Conservation (phyloP, 2,797 vertebrate genomes). For the Pseudomugil tenellus region DNA sequence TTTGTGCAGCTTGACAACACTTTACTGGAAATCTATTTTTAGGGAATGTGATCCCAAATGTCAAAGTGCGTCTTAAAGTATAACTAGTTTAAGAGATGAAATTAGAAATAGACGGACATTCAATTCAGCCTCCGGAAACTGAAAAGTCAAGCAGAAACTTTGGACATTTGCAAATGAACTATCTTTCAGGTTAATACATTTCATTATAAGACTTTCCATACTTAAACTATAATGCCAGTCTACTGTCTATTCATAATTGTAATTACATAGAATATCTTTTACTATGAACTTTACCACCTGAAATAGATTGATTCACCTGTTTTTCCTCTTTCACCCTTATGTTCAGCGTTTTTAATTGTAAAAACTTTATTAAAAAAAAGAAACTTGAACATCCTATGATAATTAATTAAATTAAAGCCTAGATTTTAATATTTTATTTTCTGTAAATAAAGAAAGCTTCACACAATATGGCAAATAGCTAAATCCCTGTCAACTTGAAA, state of each 20-base stretch:
- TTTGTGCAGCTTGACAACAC: conserved; percentile 24
- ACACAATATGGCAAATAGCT: no score
- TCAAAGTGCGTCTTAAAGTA: conserved; percentile 66
- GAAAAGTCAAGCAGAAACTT: neutral
- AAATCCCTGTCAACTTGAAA: neutral
- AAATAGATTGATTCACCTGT: neutral
- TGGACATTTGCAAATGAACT: neutral
- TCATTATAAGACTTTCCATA: neutral
- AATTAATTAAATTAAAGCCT: no score
- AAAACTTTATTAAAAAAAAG: neutral
- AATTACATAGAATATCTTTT: neutral
- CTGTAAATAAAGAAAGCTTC: no score
- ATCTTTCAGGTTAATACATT: neutral
- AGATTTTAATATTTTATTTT: no score
- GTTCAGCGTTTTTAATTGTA: neutral
- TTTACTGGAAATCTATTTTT: conserved; percentile 72
- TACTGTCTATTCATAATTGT: neutral
- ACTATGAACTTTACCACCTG: neutral
- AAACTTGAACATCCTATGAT: neutral
- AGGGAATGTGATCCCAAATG: conserved; percentile 78
- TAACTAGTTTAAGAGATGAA: conserved; percentile 57
- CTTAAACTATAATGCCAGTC: neutral
- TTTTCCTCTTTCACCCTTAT: neutral
- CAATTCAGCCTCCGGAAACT: conserved; percentile 15
- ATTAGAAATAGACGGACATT: conserved; percentile 25